Evolutionary conservation across 2,888 invertebrate species (phyloP).

Genomic region (Acanthococcus lagerstroemiae): DNA sequence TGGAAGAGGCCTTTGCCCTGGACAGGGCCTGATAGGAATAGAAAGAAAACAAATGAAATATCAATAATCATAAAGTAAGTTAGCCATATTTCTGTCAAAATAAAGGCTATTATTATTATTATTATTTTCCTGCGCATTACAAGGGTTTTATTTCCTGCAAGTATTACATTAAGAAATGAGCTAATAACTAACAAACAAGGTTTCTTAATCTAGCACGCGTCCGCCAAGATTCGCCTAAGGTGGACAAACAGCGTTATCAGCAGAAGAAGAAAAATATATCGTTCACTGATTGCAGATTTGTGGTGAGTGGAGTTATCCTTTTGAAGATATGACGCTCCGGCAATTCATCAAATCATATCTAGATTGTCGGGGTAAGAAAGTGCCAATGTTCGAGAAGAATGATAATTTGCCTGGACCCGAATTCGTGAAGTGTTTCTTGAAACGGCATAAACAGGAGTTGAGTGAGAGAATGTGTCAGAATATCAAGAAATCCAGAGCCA

Average conservation of each 20-base stretch:
- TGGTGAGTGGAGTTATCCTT: conserved; percentile 25
- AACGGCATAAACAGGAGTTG: conserved; percentile 14
- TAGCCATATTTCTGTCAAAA: no score
- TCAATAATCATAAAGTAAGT: no score
- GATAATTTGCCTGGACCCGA: conserved; percentile 35
- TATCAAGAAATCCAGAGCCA: conserved; percentile 23
- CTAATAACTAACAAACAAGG: no score
- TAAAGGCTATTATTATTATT: no score
- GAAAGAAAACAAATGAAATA: no score
- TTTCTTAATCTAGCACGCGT: no score
- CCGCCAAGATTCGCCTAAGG: no score
- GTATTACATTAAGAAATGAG: no score
- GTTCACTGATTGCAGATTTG: conserved; percentile 1
- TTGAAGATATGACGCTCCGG: conserved; percentile 17
- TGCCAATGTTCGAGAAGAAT: conserved; percentile 32
- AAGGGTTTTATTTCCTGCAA: no score
- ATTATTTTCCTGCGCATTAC: no score
- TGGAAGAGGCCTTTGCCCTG: no score
- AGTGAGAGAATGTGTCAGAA: conserved; percentile 29
- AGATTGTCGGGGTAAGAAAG: conserved; percentile 33
- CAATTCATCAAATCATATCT: conserved; percentile 36
- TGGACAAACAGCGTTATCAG: conserved; percentile 20
- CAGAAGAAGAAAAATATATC: conserved; percentile 3
- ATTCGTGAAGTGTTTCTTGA: conserved; percentile 22
- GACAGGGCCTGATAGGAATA: no score